Evolutionary conservation across 2,113 vertebrate genomes (phyloP).

Genomic region (Leuciscus idus): DNA sequence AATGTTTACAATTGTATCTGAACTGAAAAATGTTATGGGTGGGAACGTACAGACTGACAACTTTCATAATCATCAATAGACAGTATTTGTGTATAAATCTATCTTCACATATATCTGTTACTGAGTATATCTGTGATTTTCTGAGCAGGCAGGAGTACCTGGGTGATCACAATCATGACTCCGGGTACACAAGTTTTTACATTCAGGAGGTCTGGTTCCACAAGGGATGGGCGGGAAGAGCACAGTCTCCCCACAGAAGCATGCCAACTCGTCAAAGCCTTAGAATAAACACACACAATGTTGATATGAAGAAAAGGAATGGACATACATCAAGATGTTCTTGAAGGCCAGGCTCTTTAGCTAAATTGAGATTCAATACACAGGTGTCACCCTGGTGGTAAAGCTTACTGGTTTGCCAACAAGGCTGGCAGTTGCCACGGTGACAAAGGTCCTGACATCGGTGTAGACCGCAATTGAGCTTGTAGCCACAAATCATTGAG

Average conservation of each 20-base stretch:
- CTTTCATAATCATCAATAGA: not conserved
- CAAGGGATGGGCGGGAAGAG: constrained; percentile 94
- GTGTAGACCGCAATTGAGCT: constrained; percentile 95
- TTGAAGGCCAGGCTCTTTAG: not conserved
- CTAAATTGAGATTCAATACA: not conserved
- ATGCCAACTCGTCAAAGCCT: constrained; percentile 98
- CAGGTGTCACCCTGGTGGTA: not conserved
- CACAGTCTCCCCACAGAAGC: constrained; percentile 90
- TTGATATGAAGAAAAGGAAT: not conserved
- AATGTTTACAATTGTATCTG: too few species aligned
- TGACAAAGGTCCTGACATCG: constrained; percentile 96
- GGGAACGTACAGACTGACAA: not conserved
- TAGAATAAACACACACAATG: constrained; percentile 13
- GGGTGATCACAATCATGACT: constrained; percentile 94
- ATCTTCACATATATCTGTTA: not conserved
- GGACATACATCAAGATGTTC: not conserved
- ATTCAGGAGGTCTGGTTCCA: constrained; percentile 94
- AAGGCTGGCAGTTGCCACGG: constrained; percentile 93
- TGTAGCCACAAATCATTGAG: constrained; percentile 91
- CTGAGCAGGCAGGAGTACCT: constrained; percentile 75
- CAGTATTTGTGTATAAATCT: not conserved
- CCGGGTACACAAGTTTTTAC: constrained; percentile 88
- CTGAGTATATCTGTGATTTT: not conserved
- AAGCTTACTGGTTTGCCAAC: constrained; percentile 96
- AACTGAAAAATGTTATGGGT: not conserved